Evolutionary conservation across 1,140 invertebrate genomes (phyloP).

Genomic region (Stratiolaelaps scimitus): DNA sequence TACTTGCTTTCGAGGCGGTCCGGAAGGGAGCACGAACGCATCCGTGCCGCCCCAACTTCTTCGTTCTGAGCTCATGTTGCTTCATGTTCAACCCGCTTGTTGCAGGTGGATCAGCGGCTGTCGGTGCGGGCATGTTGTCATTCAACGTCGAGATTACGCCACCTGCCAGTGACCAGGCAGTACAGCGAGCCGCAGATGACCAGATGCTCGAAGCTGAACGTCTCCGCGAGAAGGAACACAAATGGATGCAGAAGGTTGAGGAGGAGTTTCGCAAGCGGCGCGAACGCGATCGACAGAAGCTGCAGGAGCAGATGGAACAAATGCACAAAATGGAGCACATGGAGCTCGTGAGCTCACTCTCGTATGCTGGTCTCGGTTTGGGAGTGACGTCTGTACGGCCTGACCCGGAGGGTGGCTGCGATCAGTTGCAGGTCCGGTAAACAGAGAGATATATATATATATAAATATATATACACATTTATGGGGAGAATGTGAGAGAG

Average conservation of each 20-base stretch:
- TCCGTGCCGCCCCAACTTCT: too few species aligned
- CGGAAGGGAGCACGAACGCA: too few species aligned
- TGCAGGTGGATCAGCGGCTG: too few species aligned
- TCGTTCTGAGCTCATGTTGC: too few species aligned
- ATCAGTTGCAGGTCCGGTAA: conserved; percentile 19
- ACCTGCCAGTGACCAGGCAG: too few species aligned
- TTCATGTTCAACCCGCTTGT: too few species aligned
- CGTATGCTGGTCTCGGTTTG: background rate
- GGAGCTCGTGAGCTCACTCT: conserved; percentile 5
- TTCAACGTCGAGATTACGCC: too few species aligned
- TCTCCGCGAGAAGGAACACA: conserved; percentile 15
- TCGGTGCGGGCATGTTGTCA: too few species aligned
- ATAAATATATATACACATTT: too few species aligned
- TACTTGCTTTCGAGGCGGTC: too few species aligned
- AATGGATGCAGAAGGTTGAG: conserved; percentile 23
- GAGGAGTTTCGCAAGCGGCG: conserved; percentile 27
- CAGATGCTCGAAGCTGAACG: conserved; percentile 1
- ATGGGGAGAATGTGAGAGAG: too few species aligned
- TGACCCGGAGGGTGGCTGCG: conserved; percentile 6
- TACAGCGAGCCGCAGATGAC: background rate
- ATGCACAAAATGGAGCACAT: background rate
- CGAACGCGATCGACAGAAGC: conserved; percentile 14
- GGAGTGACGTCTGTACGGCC: background rate
- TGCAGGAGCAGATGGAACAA: conserved; percentile 19
- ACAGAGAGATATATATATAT: background rate